A percentile compares a stretch with the other conserved stretches of the same genome.
phyloP scores from a whole-genome alignment of 1,140 invertebrate species.

The Drosophila lowei region DNA sequence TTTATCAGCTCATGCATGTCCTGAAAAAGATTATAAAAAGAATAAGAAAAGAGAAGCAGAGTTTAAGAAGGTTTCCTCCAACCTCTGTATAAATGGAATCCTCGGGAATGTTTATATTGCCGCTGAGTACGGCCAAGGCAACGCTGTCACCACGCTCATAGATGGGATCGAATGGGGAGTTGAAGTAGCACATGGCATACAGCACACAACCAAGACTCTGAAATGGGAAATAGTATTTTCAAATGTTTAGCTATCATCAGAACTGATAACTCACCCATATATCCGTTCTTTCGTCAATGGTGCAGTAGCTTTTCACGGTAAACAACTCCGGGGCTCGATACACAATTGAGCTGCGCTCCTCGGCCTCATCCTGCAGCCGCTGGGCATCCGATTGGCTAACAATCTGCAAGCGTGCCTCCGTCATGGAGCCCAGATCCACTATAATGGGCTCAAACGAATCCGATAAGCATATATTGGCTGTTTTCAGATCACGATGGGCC shows the following conservation, averaged over 20 bases:
- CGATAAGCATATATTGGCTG: conserved; percentile 91
- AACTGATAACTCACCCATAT: conserved; percentile 89
- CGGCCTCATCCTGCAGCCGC: conserved; percentile 90
- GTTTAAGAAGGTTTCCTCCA: conserved; percentile 20
- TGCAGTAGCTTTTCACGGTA: conserved; percentile 91
- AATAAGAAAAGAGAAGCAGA: background rate
- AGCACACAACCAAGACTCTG: conserved; percentile 94
- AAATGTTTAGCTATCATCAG: background rate
- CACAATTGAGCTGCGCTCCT: conserved; percentile 93
- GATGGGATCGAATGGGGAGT: conserved; percentile 93
- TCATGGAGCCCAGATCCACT: conserved; percentile 93
- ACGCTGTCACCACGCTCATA: conserved; percentile 94
- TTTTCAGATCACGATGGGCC: conserved; percentile 93
- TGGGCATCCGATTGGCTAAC: conserved; percentile 89
- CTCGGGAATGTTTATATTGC: conserved; percentile 89
- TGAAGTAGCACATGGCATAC: conserved; percentile 93
- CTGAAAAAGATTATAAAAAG: conserved; percentile 67
- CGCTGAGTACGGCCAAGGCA: conserved; percentile 92
- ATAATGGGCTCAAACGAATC: conserved; percentile 89
- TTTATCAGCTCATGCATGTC: conserved; percentile 89
- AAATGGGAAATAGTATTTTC: background rate
- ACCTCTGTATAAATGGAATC: conserved; percentile 87
- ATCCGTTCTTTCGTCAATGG: conserved; percentile 93
- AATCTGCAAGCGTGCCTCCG: conserved; percentile 90
- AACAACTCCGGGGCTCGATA: conserved; percentile 95